Base-by-base conservation (phyloP, 2,113 vertebrate species). In the Larimichthys crocea region DNA sequence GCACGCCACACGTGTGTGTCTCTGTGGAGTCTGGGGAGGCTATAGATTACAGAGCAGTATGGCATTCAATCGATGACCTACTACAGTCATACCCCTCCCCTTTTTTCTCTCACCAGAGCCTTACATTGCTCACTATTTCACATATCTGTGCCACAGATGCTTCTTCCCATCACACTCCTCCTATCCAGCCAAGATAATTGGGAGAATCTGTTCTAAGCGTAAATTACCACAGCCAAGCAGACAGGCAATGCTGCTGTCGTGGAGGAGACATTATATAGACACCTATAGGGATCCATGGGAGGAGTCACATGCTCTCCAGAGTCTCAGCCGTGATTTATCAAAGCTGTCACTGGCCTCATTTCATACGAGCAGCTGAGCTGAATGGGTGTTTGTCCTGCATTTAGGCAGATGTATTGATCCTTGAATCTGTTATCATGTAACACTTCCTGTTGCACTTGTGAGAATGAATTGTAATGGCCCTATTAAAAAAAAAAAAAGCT, bases 41-140 rank as follows among this genome's bases (percentile, higher is more conserved):
- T 90, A 82, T 90, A 85, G 82, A 91, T 93, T 87, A 90, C 89
- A 73, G 64, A 89, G 75, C 56, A 53, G 75, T 80, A 65, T 74
- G 88, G 75, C 83, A 76, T 53, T 64, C 79, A 88, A 89, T 95
- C 92, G n/a, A 94, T 94, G 81, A 80, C 70, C 87, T 57, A 83
- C 86, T 86, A 44, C n/a, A 79, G 79, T 60, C 66, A 69, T 26
- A 16, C 44, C 61, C 53, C 20, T 61, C 20, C 22, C 64, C 10
- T 22, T 35, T 26, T 69, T 50, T 10, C 49, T 49, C 59, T 72
- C 55, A 77, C 49, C 35, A 65, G 78, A 76, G 66, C 29, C 10
- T 60, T 2, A 44, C 29, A 42, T 62, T 64, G 24, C 75, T 84
- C 56, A 46, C 50, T 40, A 22, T 82, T 84, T 74, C 72, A 78